phyloP scores from a whole-genome alignment of 2,797 vertebrate species.

The Loriculus beryllinus region DNA sequence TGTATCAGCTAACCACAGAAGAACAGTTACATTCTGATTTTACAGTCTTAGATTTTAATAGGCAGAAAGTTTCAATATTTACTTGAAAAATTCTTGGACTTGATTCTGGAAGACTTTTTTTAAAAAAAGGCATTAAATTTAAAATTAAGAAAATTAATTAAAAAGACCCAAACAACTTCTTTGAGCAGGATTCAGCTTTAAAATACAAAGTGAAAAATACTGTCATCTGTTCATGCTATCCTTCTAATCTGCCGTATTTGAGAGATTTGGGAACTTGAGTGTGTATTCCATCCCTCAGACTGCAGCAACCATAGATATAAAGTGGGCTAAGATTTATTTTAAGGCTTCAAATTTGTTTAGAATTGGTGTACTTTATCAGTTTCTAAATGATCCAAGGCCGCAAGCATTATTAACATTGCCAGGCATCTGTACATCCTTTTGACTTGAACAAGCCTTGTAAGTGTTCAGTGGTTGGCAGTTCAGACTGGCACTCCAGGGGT shows the following conservation, averaged over 20 bases:
- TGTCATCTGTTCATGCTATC: rapidly evolving
- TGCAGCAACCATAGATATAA: not conserved
- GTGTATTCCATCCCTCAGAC: not conserved
- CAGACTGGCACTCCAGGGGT: not conserved
- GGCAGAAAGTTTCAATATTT: not conserved
- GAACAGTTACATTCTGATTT: not conserved
- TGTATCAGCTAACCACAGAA: not conserved
- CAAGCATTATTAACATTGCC: not conserved
- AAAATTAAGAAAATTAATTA: not conserved
- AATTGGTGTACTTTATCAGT: not conserved
- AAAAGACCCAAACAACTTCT: not conserved
- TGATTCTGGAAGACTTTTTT: not conserved
- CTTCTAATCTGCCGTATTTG: not conserved
- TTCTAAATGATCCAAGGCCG: not conserved
- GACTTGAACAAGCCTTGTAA: not conserved
- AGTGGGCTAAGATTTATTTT: not conserved
- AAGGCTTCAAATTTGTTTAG: not conserved
- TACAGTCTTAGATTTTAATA: not conserved
- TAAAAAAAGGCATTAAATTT: not conserved
- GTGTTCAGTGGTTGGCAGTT: not conserved
- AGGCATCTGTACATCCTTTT: not conserved
- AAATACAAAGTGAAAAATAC: not conserved
- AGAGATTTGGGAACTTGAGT: not conserved
- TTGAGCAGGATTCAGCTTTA: not conserved
- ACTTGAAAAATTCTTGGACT: not conserved